Percentiles rank a stretch among this genome's conserved stretches.
phyloP scores from a whole-genome alignment of 2,797 vertebrate genomes.

The Ceryle rudis region DNA sequence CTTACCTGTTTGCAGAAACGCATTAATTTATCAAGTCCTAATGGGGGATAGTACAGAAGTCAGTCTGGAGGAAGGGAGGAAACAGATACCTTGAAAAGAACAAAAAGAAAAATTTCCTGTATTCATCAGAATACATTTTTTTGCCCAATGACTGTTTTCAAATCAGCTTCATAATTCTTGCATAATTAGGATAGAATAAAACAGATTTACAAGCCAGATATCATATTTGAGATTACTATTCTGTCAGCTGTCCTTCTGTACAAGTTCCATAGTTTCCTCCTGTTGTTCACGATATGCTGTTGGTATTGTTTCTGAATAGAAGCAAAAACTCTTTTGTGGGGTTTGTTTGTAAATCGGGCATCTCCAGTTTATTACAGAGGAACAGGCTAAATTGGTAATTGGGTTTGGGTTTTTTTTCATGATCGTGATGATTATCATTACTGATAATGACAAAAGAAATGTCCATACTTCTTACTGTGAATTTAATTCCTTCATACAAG shows the following conservation, averaged over 20 bases:
- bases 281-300: constrained; percentile 26
- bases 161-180: neutral
- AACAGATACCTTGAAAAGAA: neutral
- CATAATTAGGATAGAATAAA: neutral
- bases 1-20: neutral
- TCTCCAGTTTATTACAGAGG: neutral
- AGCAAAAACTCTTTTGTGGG: neutral
- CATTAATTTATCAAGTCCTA: neutral
- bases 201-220: neutral
- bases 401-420: neutral
- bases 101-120: neutral
- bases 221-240: neutral
- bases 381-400: neutral
- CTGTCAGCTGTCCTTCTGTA: neutral
- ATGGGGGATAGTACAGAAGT: neutral
- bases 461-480: neutral
- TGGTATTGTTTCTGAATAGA: neutral
- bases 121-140: neutral
- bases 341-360: neutral
- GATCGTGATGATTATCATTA: neutral
- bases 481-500: neutral
- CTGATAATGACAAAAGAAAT: neutral
- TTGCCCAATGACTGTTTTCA: neutral
- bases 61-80: neutral
- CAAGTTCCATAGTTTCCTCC: neutral